Conservation (phyloP, 2,797 vertebrate species). For the Sylvilagus floridanus region DNA sequence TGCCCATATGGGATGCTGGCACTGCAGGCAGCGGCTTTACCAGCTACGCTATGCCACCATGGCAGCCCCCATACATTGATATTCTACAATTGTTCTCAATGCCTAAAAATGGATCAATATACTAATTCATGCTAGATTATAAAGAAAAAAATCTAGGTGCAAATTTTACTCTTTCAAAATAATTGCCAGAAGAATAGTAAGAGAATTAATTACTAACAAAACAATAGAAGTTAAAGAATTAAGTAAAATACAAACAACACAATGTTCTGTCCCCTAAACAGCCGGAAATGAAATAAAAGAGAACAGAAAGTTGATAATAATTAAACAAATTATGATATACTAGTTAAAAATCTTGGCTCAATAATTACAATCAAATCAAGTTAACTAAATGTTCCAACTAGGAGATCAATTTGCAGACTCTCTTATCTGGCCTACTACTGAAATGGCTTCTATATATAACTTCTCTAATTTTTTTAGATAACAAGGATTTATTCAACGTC, state of each 20-base stretch:
- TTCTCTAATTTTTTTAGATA: not conserved
- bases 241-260: not conserved
- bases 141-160: not conserved
- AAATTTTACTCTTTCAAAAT: not conserved
- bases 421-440: not conserved
- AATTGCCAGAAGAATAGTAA: not conserved
- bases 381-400: not conserved
- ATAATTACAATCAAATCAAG: conserved; percentile 2
- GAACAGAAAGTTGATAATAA: not conserved
- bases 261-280: not conserved
- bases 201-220: not conserved
- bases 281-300: not conserved
- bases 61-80: not conserved
- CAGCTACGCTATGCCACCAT: too few species aligned
- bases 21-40: too few species aligned
- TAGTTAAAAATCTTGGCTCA: not conserved
- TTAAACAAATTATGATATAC: not conserved
- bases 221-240: not conserved
- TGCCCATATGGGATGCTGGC: too few species aligned
- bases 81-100: not conserved
- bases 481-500: conserved; percentile 3
- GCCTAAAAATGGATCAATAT: not conserved
- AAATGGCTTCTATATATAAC: not conserved
- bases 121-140: not conserved
- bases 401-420: not conserved